A percentile compares a stretch with the other conserved stretches of the same genome.
Conservation (phyloP, 2,888 invertebrate genomes). For the Cantharis rufa region DNA sequence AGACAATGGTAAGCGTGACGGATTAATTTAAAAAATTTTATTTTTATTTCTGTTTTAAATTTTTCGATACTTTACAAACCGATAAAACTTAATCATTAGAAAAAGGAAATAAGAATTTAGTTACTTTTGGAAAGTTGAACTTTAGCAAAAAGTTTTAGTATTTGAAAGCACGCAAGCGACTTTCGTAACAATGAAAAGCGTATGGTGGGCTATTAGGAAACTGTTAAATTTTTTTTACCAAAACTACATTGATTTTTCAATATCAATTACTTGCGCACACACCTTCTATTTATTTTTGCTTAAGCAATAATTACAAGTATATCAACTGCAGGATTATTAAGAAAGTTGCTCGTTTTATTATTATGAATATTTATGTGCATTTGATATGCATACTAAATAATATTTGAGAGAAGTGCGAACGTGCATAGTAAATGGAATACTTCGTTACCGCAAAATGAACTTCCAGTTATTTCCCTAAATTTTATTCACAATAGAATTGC, state of each 20-base stretch:
- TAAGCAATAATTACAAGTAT: background rate
- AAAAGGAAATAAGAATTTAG: background rate
- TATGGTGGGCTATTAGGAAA: background rate
- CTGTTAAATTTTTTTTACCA: background rate
- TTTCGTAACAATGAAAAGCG: background rate
- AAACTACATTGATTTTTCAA: background rate
- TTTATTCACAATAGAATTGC: constrained; percentile 2
- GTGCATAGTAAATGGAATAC: constrained; percentile 6
- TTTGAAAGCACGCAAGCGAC: background rate
- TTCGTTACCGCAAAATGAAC: constrained; percentile 7
- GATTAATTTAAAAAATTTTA: background rate
- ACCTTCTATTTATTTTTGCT: background rate
- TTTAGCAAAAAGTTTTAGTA: background rate
- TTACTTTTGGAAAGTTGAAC: background rate
- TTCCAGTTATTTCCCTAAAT: background rate
- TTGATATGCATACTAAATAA: constrained; percentile 19
- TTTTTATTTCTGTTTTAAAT: background rate
- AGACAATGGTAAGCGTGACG: background rate
- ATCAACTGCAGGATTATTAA: constrained; percentile 6
- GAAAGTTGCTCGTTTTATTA: constrained; percentile 13
- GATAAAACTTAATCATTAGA: background rate
- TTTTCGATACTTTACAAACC: background rate
- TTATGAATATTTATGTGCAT: constrained; percentile 18
- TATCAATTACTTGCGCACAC: background rate
- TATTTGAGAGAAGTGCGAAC: constrained; percentile 10